Conservation (phyloP, 2,113 vertebrate genomes). For the Sorex fumeus region DNA sequence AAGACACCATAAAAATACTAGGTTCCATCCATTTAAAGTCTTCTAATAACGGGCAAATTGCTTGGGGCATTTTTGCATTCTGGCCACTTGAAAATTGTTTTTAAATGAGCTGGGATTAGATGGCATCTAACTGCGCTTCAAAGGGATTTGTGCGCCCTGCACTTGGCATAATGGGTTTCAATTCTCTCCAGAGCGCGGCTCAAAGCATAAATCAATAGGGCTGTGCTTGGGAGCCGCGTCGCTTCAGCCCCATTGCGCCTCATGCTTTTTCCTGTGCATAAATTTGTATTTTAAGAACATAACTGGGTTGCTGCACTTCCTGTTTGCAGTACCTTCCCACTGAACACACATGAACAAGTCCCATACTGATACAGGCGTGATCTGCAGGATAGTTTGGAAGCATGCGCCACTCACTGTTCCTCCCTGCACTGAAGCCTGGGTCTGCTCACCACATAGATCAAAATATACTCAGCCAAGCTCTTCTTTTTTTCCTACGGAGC, state of each 20-base stretch:
- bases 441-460: too few species aligned
- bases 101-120: slow-evolving; percentile 80
- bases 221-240: slow-evolving; percentile 46
- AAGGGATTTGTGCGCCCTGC: slow-evolving; percentile 69
- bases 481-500: too few species aligned
- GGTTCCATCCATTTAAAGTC: slow-evolving; percentile 61
- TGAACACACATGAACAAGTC: too few species aligned
- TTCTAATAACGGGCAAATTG: slow-evolving; percentile 62
- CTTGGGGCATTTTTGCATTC: slow-evolving; percentile 74
- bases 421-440: too few species aligned
- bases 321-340: too few species aligned
- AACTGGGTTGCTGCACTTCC: too few species aligned
- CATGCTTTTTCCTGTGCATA: slow-evolving; percentile 2
- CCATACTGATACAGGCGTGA: too few species aligned
- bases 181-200: slow-evolving; percentile 64
- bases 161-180: slow-evolving; percentile 75
- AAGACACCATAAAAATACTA: slow-evolving; percentile 54
- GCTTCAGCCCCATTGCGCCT: not conserved
- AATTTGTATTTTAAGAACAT: too few species aligned
- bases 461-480: too few species aligned
- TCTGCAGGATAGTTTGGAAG: too few species aligned
- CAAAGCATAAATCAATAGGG: slow-evolving; percentile 72
- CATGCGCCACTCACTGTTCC: too few species aligned
- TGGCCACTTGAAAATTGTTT: slow-evolving; percentile 75
- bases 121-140: slow-evolving; percentile 77